These are phyloP conservation scores for Mallotus villosus DNA, from an alignment of 2,797 vertebrate species.

Conservation along the genomic window DNA sequence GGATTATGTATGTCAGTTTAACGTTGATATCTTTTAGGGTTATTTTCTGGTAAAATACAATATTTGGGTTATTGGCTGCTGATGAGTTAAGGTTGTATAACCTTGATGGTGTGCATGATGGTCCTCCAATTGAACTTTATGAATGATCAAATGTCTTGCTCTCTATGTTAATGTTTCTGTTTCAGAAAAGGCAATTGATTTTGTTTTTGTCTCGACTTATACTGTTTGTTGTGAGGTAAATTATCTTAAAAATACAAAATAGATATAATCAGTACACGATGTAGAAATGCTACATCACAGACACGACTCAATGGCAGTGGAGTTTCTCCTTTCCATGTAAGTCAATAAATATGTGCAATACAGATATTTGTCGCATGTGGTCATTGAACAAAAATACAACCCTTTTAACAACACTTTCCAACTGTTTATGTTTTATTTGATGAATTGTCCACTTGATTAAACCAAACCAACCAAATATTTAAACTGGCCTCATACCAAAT, in stretches of 20 bases:
- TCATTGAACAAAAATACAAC: neutral
- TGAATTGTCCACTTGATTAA: conserved; percentile 34
- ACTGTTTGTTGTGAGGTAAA: conserved; percentile 9
- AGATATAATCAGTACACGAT: conserved; percentile 11
- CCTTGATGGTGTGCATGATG: neutral
- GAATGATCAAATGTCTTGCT: neutral
- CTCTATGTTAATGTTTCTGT: conserved; percentile 24
- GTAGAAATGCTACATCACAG: neutral
- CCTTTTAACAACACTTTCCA: neutral
- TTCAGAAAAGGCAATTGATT: conserved; percentile 43
- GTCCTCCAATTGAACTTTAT: neutral
- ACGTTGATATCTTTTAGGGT: neutral
- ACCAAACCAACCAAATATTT: conserved; percentile 23
- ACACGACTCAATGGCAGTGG: conserved; percentile 31
- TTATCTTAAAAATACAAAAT: conserved; percentile 12
- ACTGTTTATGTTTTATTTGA: neutral
- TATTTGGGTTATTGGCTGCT: too few species aligned
- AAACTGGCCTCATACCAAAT: conserved; percentile 38
- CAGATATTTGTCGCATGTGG: neutral
- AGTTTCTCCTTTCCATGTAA: conserved; percentile 8
- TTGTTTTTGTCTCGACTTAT: conserved; percentile 28
- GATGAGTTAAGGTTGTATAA: too few species aligned
- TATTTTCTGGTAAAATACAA: too few species aligned
- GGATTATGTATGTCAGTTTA: too few species aligned
- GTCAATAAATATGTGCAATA: conserved; percentile 59